These are phyloP conservation scores for Miichthys miiuy DNA, from an alignment of 2,797 vertebrate genomes.

Conservation along the genomic window DNA sequence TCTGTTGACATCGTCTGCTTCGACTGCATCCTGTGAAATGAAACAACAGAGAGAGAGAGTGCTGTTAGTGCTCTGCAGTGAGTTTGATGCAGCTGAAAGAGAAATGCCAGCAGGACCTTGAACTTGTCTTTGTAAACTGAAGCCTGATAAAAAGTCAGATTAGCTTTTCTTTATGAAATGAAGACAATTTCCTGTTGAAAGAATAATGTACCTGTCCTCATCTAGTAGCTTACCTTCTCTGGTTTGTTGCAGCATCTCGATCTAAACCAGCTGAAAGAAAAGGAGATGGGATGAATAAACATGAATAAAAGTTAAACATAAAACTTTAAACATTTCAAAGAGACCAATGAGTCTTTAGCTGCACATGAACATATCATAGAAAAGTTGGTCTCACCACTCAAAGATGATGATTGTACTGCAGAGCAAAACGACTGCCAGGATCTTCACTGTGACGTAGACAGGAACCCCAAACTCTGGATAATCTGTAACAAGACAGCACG, in stretches of 20 bases:
- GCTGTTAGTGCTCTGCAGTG: neutral
- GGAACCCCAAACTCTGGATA: neutral
- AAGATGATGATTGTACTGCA: neutral
- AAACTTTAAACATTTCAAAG: neutral
- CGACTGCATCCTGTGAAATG: neutral
- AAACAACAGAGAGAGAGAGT: neutral
- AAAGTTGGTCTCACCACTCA: conserved; percentile 11
- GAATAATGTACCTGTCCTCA: too few relatives aligned
- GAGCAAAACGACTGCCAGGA: neutral
- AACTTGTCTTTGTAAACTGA: neutral
- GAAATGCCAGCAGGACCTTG: neutral
- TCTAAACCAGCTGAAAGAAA: neutral
- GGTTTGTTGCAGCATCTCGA: conserved; percentile 8
- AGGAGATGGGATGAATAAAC: neutral
- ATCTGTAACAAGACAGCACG: neutral
- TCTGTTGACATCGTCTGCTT: neutral
- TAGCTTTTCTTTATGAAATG: too few relatives aligned
- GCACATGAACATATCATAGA: neutral
- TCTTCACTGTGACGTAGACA: neutral
- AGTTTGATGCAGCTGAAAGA: neutral
- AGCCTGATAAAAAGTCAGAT: neutral
- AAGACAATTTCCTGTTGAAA: too few relatives aligned
- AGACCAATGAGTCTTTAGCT: neutral
- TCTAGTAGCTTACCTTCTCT: neutral
- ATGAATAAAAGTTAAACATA: neutral